Base-by-base conservation (phyloP, 2,888 invertebrate species). In the Andrena fulva region DNA sequence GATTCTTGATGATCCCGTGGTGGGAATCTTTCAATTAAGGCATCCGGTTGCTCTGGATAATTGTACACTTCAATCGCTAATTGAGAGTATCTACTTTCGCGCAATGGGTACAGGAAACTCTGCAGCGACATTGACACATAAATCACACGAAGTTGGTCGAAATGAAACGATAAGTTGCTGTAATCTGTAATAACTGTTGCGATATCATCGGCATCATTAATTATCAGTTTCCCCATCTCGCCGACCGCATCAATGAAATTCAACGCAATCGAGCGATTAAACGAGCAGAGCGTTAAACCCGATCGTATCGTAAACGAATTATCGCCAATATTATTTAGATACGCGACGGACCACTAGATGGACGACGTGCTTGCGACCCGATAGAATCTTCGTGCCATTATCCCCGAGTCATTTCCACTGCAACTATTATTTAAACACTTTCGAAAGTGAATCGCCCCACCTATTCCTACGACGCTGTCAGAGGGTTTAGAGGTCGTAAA, bases 241-340 rank as follows among this genome's bases (percentile, higher is more conserved):
- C 24, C 63, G 50, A 35, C 56, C 81, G 71, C 82, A 76, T 82
- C 80, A 80, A 82, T 82, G 80, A 80, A 75, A 82, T 82, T 75
- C 66, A 80, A 70, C 67, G 67, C 59, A 52, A 79, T 82, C 67
- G 66, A 62, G 56, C 82, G 79, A 79, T 68, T 70, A 71, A 67
- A 62, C n/a, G 68, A 52, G 80, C 62, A 33, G 54, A 42, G 20
- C 48, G 67, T 71, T 67, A 50, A 67, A 42, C 82, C 54, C 27
- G 75, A 82, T 80, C 68, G 52, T 71, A 72, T 79, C 68, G 81
- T 31, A 20, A 79, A 70, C 80, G 81, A 79, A 80, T 82, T 82
- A 80, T 60, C 42, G 52, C 29, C 80, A 48, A 82, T 80, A 80
- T 79, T 77, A 77, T 82, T 82, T 80, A 82, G 80, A 74, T 81